Evolutionary conservation across 2,113 vertebrate genomes (phyloP).

Genomic region (Atrichornis clamosus): DNA sequence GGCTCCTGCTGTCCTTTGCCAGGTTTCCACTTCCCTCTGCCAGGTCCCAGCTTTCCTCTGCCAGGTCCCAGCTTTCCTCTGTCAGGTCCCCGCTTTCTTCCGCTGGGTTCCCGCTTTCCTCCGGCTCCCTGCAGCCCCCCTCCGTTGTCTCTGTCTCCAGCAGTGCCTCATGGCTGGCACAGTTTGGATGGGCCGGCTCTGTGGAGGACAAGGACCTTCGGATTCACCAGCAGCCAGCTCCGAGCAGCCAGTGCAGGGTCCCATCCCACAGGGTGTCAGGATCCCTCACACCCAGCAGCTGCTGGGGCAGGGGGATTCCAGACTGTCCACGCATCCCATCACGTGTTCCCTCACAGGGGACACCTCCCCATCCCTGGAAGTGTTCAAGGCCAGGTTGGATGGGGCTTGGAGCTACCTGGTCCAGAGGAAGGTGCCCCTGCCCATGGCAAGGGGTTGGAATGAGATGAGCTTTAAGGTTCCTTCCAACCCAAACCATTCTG

Average conservation of each 20-base stretch:
- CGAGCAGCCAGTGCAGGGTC: background rate
- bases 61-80: accelerated
- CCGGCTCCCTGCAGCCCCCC: background rate
- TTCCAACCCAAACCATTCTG: background rate
- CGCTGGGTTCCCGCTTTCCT: accelerated
- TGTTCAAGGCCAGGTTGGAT: background rate
- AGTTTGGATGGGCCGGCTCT: accelerated
- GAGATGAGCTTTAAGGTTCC: background rate
- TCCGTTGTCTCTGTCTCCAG: background rate
- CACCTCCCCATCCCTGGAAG: background rate
- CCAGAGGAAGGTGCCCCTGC: background rate
- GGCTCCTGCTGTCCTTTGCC: background rate
- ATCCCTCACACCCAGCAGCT: background rate
- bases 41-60: background rate
- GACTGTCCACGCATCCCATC: background rate
- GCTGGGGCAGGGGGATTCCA: background rate
- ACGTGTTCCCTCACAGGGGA: accelerated
- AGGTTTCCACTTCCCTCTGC: accelerated
- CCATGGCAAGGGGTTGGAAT: background rate
- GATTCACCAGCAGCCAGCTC: background rate
- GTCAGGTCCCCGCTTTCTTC: background rate
- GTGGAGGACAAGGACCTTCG: background rate
- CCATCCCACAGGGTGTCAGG: background rate
- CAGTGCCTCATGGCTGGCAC: accelerated
- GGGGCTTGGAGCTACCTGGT: background rate